These are phyloP conservation scores for Piezodorus guildinii DNA, from an alignment of 1,140 invertebrate species.

Conservation along the genomic window DNA sequence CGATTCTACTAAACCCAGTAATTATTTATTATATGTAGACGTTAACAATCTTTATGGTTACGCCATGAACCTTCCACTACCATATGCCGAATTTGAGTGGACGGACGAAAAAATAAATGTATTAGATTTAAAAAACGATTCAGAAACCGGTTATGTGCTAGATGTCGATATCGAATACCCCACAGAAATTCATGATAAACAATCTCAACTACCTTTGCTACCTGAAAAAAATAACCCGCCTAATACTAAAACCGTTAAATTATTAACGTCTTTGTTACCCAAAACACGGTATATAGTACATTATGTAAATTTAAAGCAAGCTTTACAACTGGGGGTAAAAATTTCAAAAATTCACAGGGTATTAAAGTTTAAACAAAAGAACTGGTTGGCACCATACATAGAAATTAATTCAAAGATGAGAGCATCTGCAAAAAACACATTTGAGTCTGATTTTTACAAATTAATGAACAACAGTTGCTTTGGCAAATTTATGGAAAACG, in stretches of 20 bases:
- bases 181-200: too few relatives aligned
- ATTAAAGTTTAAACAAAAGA: conserved; percentile 17
- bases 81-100: conserved; percentile 37
- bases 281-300: conserved; percentile 29
- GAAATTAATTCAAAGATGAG: conserved; percentile 30
- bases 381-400: conserved; percentile 33
- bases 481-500: conserved; percentile 33
- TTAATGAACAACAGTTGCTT: conserved; percentile 33
- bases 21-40: conserved; percentile 39
- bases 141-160: background rate
- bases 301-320: conserved; percentile 30
- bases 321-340: conserved; percentile 28
- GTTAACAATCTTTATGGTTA: conserved; percentile 44
- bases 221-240: too few relatives aligned
- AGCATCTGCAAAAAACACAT: conserved; percentile 29
- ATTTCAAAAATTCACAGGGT: too few relatives aligned
- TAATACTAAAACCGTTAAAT: too few relatives aligned
- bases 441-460: conserved; percentile 34
- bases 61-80: conserved; percentile 37
- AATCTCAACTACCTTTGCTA: too few relatives aligned
- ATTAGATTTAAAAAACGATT: background rate
- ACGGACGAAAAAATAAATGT: conserved; percentile 27
- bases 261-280: too few relatives aligned
- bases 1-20: conserved; percentile 31
- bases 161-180: too few relatives aligned